phyloP scores from a whole-genome alignment of 2,888 invertebrate genomes.

The Pseudococcus jackbeardsleyi region DNA sequence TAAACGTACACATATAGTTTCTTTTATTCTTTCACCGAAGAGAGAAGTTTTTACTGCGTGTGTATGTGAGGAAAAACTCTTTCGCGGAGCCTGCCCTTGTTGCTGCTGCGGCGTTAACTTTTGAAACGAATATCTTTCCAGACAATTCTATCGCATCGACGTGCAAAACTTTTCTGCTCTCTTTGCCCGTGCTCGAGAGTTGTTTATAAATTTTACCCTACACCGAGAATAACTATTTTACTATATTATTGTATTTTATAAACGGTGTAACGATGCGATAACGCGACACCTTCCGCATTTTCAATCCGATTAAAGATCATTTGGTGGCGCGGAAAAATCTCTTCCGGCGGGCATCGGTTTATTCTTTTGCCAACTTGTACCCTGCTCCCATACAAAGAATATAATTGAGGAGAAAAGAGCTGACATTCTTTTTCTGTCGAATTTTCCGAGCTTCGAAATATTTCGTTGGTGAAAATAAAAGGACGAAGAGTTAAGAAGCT shows the following conservation, averaged over 20 bases:
- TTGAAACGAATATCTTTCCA: slow-evolving; percentile 1
- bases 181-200: background rate
- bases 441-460: too few relatives aligned
- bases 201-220: background rate
- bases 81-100: too few relatives aligned
- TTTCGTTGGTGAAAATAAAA: too few relatives aligned
- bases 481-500: too few relatives aligned
- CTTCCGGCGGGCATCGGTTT: background rate
- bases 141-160: slow-evolving; percentile 9
- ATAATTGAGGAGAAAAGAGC: too few relatives aligned
- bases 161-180: background rate
- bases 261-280: background rate
- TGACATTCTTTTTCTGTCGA: too few relatives aligned
- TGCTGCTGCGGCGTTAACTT: background rate
- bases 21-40: background rate
- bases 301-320: background rate
- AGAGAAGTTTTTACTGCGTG: background rate
- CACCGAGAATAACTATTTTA: background rate
- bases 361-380: background rate
- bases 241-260: background rate
- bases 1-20: background rate
- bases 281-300: background rate
- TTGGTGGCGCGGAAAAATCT: background rate
- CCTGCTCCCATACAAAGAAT: too few relatives aligned
- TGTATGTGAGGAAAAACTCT: background rate